Percentiles rank a stretch among this genome's conserved stretches.
These are phyloP conservation scores for Phocoena phocoena DNA, from an alignment of 2,113 vertebrate genomes.

Conservation along the genomic window DNA sequence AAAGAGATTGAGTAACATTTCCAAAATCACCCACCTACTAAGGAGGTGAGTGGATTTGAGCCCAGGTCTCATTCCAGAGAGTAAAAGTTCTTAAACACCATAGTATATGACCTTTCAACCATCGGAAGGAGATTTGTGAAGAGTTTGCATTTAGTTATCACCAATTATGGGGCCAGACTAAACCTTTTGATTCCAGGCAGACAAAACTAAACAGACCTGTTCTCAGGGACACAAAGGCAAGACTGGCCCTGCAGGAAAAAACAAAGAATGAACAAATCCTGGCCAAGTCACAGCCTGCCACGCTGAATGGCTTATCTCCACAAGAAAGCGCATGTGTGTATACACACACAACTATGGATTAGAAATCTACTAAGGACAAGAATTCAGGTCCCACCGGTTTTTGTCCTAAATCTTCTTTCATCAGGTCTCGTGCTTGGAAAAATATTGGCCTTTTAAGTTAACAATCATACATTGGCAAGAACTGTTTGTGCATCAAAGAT, in stretches of 20 bases:
- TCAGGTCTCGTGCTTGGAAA: not conserved
- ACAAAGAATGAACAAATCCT: not conserved
- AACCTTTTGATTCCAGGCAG: constrained; percentile 11
- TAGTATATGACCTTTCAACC: not conserved
- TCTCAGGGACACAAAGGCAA: constrained; percentile 14
- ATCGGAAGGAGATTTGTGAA: not conserved
- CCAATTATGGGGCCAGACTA: not conserved
- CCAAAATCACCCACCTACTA: not conserved
- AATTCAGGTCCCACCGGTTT: not conserved
- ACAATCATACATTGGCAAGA: not conserved
- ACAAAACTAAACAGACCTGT: constrained; percentile 58
- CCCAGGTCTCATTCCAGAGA: not conserved
- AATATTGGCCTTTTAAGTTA: not conserved
- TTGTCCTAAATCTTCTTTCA: not conserved
- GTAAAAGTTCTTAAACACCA: not conserved
- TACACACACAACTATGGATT: not conserved
- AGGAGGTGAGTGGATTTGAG: not conserved
- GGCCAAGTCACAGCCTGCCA: not conserved
- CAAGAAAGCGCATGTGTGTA: not conserved
- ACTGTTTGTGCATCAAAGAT: not conserved
- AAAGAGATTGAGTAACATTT: not conserved
- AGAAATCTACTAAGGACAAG: not conserved
- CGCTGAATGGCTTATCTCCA: not conserved
- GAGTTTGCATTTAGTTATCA: not conserved
- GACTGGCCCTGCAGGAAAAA: constrained; percentile 33